Evolutionary conservation across 2,113 vertebrate species (phyloP), one percentile per base, ranked within the genome.

Genomic region (Vidua chalybeata): DNA sequence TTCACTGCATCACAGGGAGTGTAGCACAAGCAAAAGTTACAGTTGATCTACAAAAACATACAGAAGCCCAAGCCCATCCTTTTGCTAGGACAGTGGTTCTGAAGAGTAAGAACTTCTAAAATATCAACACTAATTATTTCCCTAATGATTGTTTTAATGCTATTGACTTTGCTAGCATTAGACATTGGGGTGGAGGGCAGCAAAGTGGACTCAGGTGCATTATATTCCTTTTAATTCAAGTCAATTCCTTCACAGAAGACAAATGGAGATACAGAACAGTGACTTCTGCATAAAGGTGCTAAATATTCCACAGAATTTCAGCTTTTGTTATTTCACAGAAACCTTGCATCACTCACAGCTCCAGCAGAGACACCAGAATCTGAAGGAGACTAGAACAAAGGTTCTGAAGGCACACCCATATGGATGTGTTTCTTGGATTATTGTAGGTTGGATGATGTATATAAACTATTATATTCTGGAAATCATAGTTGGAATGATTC

Each of bases 231-330:
- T 59, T 51, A 41, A 46, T 64, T 64, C 74, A 87, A 37, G 54
- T 12, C 33, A 74, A n/a, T 7, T 63, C 45, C 41, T 74, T 64
- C 62, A 52, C 14, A 79, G 66, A 72, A 72, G 19, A 35, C 16
- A 39, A 35, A 49, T 0, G 0, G 19, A 48, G n/a, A 71, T 19
- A 66, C 9, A 48, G n/a, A 54, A 74, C 7, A 18, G 43, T 20
- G 37, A 30, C n/a, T 48, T 33, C 71, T 66, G 49, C 63, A 61
- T 41, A 31, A 48, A 83, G n/a, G 22, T 83, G 20, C 22, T 64
- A 61, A 87, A 84, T 6, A 54, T 8, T 24, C 37, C 8, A 19
- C 27, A 94, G 64, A 81, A 67, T 71, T 73, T 59, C 58, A 80
- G 31, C 49, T 76, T 87, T 55, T 41, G 15, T 52, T 79, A 46